Evolutionary conservation across 1,140 invertebrate genomes (phyloP), one percentile per base, ranked within the genome.

Genomic region (Aphidius gifuensis): DNA sequence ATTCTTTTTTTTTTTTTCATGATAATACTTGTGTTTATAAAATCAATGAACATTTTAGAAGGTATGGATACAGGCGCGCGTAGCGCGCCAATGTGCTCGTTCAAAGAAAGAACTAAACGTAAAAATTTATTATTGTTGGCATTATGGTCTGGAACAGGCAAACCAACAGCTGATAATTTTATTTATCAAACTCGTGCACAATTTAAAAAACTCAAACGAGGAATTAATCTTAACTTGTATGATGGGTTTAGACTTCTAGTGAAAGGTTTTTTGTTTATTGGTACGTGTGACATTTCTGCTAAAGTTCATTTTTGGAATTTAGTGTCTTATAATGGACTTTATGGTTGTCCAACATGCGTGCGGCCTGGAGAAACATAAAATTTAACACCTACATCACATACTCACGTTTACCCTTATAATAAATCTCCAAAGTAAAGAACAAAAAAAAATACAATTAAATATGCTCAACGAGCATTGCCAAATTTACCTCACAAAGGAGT

Each of bases 271-370:
- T 46, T 64, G 42, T 53, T 64, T 6, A 40, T 49, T 23, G 62
- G 57, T 5, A 64, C 62, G 9, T 64, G 62, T 48, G 62, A 64
- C 53, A 11, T 64, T 9, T 46, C 56, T 49, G 57, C 62, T n/a
- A 55, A 64, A 59, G 39, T 56, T 46, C 40, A 58, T 4, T 64
- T 64, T 47, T 47, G 59, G 7, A 64, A 64, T 54, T 45, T 64
- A 9, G 53, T 16, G 1, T 16, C 16, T 9, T 50, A 38, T 16
- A 64, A 59, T 54, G 50, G 62, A 4, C 5, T 54, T 50, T 64
- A 32, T 39, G 57, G 62, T 4, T 64, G 57, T 43, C 57, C 47
- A 58, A 44, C 50, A 46, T 64, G 49, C 9, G 23, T 6, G 23
- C 38, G 16, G 23, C 23, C 23, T 6, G 49, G 62, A 39, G 58